Evolutionary conservation across 2,888 invertebrate species (phyloP).

Genomic region (Metallyticus violacea): DNA sequence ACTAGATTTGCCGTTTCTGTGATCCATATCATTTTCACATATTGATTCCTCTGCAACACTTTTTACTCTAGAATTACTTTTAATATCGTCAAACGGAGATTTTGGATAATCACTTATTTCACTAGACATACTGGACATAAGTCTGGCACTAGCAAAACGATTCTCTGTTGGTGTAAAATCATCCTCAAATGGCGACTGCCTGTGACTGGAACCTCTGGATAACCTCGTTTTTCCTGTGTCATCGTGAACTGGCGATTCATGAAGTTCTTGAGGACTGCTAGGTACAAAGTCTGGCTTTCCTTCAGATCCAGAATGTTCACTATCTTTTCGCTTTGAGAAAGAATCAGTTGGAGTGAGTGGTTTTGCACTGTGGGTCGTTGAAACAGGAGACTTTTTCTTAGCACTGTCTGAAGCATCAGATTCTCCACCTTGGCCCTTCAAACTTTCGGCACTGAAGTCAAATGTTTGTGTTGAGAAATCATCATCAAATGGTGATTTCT

Average conservation of each 20-base stretch:
- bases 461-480: constrained; percentile 54
- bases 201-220: constrained; percentile 31
- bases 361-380: background rate
- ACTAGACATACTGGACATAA: constrained; percentile 38
- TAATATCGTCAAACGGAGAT: constrained; percentile 34
- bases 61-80: constrained; percentile 23
- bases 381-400: constrained; percentile 21
- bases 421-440: constrained; percentile 23
- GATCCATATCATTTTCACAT: constrained; percentile 23
- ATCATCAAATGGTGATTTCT: constrained; percentile 59
- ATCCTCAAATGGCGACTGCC: constrained; percentile 64
- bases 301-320: background rate
- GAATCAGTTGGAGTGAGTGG: constrained; percentile 18
- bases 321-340: constrained; percentile 6
- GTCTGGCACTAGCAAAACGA: constrained; percentile 17
- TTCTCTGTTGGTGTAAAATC: constrained; percentile 56
- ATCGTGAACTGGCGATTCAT: constrained; percentile 36
- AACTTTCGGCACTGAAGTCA: constrained; percentile 40
- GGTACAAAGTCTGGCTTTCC: constrained; percentile 12
- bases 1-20: constrained; percentile 30
- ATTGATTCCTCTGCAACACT: constrained; percentile 31
- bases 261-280: constrained; percentile 29
- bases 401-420: constrained; percentile 24
- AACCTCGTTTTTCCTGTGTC: constrained; percentile 11
- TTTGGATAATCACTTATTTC: constrained; percentile 38